Conservation (phyloP, 2,113 vertebrate genomes). For the Felis catus region DNA sequence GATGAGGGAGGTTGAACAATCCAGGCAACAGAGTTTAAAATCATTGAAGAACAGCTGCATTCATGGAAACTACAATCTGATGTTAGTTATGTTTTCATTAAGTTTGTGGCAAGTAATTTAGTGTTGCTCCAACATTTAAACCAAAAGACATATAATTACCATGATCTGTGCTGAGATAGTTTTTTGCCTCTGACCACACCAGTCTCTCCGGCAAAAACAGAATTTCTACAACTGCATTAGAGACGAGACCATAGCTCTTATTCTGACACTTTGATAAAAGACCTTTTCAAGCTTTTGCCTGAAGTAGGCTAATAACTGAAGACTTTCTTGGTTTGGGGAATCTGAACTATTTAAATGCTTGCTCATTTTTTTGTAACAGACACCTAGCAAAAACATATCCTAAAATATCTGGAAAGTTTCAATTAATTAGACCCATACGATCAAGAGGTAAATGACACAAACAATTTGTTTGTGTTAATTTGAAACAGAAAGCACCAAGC, state of each 20-base stretch:
- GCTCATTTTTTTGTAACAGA: neutral
- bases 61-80: neutral
- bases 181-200: neutral
- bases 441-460: neutral
- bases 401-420: neutral
- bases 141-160: neutral
- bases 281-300: neutral
- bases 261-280: neutral
- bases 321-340: neutral
- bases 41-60: neutral
- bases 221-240: neutral
- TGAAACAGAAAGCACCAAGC: neutral
- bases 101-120: slow-evolving; percentile 12
- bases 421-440: neutral
- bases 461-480: neutral
- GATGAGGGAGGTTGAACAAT: neutral
- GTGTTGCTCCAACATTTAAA: neutral
- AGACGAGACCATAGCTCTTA: slow-evolving; percentile 4
- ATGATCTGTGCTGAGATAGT: slow-evolving; percentile 33
- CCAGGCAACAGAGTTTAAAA: neutral
- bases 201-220: neutral
- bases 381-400: neutral
- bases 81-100: slow-evolving; percentile 35
- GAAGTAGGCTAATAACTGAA: slow-evolving; percentile 1
- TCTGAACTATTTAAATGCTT: neutral